Conservation (phyloP, 2,113 vertebrate genomes). For the Jacana jacana region DNA sequence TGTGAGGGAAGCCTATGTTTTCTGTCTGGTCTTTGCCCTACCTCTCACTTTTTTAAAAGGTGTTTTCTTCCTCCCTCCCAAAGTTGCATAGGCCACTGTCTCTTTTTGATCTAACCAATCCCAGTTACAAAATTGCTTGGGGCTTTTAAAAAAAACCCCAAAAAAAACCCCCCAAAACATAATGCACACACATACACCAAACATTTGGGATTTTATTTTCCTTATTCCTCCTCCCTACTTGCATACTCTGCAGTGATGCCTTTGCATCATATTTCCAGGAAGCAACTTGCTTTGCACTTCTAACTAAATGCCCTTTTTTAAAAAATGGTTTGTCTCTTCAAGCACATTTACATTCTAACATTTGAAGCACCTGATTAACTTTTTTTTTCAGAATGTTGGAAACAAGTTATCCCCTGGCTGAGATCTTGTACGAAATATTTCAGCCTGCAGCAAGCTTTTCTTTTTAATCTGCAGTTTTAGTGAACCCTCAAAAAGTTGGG, state of each 20-base stretch:
- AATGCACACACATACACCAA: neutral
- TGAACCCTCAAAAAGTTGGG: conserved; percentile 30
- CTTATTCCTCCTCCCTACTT: neutral
- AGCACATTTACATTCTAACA: conserved; percentile 1
- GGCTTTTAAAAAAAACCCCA: neutral
- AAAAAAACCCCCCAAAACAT: no score
- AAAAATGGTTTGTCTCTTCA: neutral
- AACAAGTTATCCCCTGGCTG: conserved; percentile 20
- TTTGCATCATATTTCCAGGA: neutral
- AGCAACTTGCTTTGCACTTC: neutral
- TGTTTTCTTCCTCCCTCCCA: neutral
- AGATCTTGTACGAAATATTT: conserved; percentile 8
- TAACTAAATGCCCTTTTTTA: neutral
- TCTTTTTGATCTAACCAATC: neutral
- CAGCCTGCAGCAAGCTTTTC: conserved; percentile 34
- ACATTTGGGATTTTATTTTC: neutral
- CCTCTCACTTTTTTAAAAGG: neutral
- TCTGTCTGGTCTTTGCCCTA: neutral
- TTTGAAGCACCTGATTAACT: neutral
- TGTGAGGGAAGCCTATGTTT: neutral
- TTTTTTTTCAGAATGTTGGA: conserved; percentile 16
- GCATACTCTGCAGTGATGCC: neutral
- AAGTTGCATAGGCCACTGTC: neutral
- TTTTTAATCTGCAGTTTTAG: conserved; percentile 52
- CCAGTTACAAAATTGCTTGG: neutral